phyloP scores from a whole-genome alignment of 2,113 vertebrate genomes.

The Sigmodon hispidus region DNA sequence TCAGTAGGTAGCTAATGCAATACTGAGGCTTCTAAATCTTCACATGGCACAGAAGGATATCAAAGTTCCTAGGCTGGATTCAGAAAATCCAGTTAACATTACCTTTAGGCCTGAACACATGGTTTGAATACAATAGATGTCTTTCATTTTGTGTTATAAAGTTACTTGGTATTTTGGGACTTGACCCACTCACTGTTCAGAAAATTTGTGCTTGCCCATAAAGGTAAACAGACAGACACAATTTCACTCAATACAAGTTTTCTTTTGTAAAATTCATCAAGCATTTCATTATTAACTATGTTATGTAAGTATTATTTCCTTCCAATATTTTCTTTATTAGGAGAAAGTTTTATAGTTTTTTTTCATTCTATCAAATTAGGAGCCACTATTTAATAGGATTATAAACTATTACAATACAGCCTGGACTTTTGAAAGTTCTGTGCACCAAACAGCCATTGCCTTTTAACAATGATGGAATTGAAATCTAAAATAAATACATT shows the following conservation, averaged over 20 bases:
- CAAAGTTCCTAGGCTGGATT: slow-evolving; percentile 66
- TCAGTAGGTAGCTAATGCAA: slow-evolving; percentile 31
- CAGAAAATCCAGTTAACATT: slow-evolving; percentile 71
- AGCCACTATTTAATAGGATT: background rate
- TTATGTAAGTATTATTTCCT: background rate
- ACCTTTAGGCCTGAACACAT: slow-evolving; percentile 63
- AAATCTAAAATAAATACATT: background rate
- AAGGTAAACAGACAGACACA: background rate
- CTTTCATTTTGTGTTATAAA: slow-evolving; percentile 55
- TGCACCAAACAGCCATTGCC: background rate
- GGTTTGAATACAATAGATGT: slow-evolving; percentile 76
- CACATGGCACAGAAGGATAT: slow-evolving; percentile 36
- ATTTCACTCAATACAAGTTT: background rate
- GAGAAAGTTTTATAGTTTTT: background rate
- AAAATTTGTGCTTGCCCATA: slow-evolving; percentile 27
- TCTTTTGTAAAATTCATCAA: background rate
- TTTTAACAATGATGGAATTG: slow-evolving; percentile 8
- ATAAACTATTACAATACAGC: background rate
- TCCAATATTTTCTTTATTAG: background rate
- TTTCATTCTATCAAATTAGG: background rate
- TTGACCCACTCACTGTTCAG: slow-evolving; percentile 57
- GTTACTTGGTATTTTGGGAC: slow-evolving; percentile 47
- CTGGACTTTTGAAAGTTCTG: background rate
- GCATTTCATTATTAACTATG: background rate
- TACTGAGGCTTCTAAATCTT: slow-evolving; percentile 61